Evolutionary conservation across 2,113 vertebrate species (phyloP).

Genomic region (Excalfactoria chinensis): DNA sequence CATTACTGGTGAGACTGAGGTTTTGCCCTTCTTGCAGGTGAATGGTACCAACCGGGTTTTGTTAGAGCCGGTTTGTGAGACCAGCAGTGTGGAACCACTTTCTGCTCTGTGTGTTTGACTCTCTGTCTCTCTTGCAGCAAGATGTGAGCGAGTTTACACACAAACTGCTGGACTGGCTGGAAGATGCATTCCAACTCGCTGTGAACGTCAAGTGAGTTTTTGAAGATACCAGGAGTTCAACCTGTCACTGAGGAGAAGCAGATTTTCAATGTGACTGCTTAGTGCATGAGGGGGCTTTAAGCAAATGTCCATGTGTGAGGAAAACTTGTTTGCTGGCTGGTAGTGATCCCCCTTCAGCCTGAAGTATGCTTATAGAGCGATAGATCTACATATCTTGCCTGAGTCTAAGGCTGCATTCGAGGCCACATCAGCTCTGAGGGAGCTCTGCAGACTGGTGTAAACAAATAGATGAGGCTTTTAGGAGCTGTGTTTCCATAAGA

Average conservation of each 20-base stretch:
- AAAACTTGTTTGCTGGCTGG: not conserved
- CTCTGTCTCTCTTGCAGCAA: conserved; percentile 78
- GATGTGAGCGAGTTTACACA: conserved; percentile 98
- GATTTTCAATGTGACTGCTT: not conserved
- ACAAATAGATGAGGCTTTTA: not conserved
- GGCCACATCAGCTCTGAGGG: not conserved
- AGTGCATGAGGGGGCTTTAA: not conserved
- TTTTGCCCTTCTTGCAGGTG: not conserved
- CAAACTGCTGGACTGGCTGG: conserved; percentile 97
- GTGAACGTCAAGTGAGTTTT: conserved; percentile 87
- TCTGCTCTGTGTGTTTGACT: not conserved
- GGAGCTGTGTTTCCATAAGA: not conserved
- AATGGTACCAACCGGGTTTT: fast-evolving
- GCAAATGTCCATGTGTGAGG: not conserved
- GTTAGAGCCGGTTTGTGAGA: too few species aligned
- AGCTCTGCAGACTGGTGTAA: not conserved
- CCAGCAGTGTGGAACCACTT: fast-evolving
- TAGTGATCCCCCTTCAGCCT: not conserved
- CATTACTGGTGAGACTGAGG: not conserved
- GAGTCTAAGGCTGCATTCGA: fast-evolving
- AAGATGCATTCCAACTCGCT: conserved; percentile 94
- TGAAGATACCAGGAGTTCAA: not conserved
- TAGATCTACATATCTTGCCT: fast-evolving
- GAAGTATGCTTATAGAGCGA: fast-evolving
- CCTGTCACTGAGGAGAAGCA: not conserved